Evolutionary conservation across 2,797 vertebrate species (phyloP), one percentile per base, ranked within the genome.

Genomic region (Acrossocheilus wenchowensis): DNA sequence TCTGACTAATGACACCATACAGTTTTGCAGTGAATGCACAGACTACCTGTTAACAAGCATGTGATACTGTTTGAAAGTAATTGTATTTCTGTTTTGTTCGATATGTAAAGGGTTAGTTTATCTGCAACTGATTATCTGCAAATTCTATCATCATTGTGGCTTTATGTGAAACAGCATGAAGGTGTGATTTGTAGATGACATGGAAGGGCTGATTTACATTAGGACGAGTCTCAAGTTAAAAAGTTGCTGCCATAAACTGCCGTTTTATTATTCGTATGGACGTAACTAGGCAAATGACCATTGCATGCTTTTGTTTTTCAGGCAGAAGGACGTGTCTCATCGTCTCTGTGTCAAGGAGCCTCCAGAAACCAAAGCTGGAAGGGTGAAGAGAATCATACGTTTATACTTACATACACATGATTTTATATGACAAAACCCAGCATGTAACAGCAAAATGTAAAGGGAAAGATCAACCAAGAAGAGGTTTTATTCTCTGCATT

Each of bases 291-390:
- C 72, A 50, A 30, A 30, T 41, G n/a, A 71, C 45, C 43, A 45
- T 71, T 52, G 48, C 10, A 39, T 85, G 23, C 43, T 6, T 41
- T 86, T 62, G 43, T 30, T 85, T 91, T 89, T 52, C 90, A 96
- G 95, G 95, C 95, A 30, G 94, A 95, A 89, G 93, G 93, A 82
- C 95, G 91, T 89, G 78, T 94, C 81, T 89, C 94, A 93, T 88
- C 92, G 91, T 79, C 92, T 92, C 89, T 91, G 93, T 1, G 91
- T 91, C 72, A 81, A 45, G 87, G 94, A 91, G 19, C 91, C 91
- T 41, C 90, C 86, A 15, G 73, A 84, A 60, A 36, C 34, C 87
- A 57, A 94, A 93, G 91, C 87, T 90, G 92, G 94, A 95, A 75
- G 93, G 94, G 95, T 88, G 36, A 75, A 78, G 72, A 75, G 72